Evolutionary conservation across 1,140 invertebrate species (phyloP).

Genomic region (Trachymyrmex septentrionalis): DNA sequence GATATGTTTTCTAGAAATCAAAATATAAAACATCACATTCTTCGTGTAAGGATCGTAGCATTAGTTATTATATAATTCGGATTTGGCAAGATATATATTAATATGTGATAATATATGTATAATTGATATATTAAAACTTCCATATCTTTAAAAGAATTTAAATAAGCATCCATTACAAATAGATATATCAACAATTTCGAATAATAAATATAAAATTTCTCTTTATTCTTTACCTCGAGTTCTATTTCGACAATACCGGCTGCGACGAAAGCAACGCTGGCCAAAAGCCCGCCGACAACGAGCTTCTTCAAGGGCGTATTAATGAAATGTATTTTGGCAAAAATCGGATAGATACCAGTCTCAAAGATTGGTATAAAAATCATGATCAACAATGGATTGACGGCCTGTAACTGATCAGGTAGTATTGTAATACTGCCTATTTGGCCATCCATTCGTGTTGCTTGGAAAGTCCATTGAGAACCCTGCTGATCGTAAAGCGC

Average conservation of each 20-base stretch:
- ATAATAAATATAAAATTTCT: not conserved
- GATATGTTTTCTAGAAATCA: constrained; percentile 89
- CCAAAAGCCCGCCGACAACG: constrained; percentile 93
- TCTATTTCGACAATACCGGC: constrained; percentile 94
- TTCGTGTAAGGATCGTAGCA: too few relatives aligned
- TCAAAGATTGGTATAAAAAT: constrained; percentile 96
- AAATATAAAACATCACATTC: constrained; percentile 22
- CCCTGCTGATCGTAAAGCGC: constrained; percentile 95
- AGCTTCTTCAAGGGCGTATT: constrained; percentile 92
- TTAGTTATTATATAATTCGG: not conserved
- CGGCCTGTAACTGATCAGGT: constrained; percentile 96
- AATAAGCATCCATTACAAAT: not conserved
- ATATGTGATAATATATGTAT: not conserved
- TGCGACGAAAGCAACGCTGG: constrained; percentile 94
- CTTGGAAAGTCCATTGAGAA: constrained; percentile 98
- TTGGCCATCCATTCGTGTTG: constrained; percentile 95
- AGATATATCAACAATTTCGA: not conserved
- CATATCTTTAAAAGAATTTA: not conserved
- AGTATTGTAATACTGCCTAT: constrained; percentile 90
- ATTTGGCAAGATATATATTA: not conserved
- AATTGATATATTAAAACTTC: not conserved
- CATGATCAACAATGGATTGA: constrained; percentile 95
- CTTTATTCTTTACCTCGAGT: constrained; percentile 89
- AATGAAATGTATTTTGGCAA: constrained; percentile 86
- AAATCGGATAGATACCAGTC: constrained; percentile 89